Conservation (phyloP, 2,888 invertebrate genomes). For the Anorthoa munda region DNA sequence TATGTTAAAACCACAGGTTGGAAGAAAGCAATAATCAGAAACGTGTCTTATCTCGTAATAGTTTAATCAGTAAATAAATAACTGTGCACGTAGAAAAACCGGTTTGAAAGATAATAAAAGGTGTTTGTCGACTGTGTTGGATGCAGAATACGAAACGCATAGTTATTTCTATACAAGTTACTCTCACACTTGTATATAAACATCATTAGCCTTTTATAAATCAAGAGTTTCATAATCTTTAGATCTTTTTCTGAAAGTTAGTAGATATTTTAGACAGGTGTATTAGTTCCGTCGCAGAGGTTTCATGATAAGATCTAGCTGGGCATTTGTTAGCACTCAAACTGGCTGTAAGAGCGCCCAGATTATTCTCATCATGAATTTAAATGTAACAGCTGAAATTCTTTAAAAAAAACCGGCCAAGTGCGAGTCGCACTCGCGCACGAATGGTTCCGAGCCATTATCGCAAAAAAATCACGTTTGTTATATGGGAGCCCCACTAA, state of each 20-base stretch:
- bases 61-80: constrained; percentile 37
- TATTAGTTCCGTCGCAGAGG: background rate
- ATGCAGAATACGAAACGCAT: constrained; percentile 31
- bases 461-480: too few relatives aligned
- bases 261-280: constrained; percentile 14
- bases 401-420: too few relatives aligned
- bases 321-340: background rate
- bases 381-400: constrained; percentile 1
- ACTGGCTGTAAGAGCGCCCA: background rate
- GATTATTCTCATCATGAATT: constrained; percentile 8
- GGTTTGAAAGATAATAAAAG: constrained; percentile 57
- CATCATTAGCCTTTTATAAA: background rate
- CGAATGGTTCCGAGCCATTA: too few relatives aligned
- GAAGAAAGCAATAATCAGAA: constrained; percentile 33
- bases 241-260: background rate
- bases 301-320: constrained; percentile 7
- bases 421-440: too few relatives aligned
- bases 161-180: background rate
- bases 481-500: too few relatives aligned
- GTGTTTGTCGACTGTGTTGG: constrained; percentile 21
- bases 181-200: background rate
- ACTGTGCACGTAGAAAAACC: constrained; percentile 65
- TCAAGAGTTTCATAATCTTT: background rate
- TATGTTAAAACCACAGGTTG: constrained; percentile 24
- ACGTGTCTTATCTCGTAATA: constrained; percentile 38